These are phyloP conservation scores for Drosophila hydei DNA, from an alignment of 1,140 invertebrate species.

Conservation along the genomic window DNA sequence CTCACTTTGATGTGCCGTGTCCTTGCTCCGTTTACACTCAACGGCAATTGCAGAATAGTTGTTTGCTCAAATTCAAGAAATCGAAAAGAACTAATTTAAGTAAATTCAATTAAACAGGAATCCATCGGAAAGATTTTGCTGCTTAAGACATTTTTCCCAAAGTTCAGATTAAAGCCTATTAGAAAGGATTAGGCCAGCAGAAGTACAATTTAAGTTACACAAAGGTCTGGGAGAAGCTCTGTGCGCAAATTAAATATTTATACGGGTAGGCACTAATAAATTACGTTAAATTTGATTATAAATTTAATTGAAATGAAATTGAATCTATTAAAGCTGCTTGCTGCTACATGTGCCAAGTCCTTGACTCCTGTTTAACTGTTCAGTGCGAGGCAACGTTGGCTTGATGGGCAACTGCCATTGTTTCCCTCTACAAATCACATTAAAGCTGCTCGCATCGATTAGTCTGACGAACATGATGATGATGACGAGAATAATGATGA, in stretches of 20 bases:
- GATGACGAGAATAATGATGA: background rate
- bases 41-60: background rate
- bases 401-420: no score
- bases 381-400: background rate
- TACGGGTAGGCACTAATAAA: background rate
- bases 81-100: background rate
- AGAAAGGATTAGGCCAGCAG: background rate
- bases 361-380: background rate
- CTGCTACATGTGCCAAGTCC: background rate
- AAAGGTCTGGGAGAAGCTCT: background rate
- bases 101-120: background rate
- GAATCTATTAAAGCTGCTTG: background rate
- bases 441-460: conserved; percentile 2
- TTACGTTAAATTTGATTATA: background rate
- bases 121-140: no score
- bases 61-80: background rate
- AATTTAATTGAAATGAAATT: background rate
- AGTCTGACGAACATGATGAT: background rate
- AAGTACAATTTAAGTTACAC: background rate
- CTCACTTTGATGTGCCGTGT: conserved; percentile 22
- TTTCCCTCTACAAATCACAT: background rate
- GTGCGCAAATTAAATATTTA: background rate
- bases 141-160: no score
- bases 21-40: background rate
- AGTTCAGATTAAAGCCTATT: background rate